Evolutionary conservation across 2,888 invertebrate species (phyloP), one percentile per base, ranked within the genome.

Genomic region (Tenthredo notha): DNA sequence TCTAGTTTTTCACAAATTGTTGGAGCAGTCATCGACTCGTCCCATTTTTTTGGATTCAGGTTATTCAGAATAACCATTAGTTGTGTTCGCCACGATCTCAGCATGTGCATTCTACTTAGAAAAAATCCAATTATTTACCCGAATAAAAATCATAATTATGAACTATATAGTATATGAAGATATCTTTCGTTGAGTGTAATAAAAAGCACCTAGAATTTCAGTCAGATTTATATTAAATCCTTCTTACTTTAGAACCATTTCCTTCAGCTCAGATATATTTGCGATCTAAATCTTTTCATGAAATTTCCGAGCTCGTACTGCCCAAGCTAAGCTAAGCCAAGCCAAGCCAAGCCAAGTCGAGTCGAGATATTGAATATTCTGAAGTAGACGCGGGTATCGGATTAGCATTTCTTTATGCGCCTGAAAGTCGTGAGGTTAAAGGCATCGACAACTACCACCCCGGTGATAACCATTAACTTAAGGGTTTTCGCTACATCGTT

Each of bases 81-180:
- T 86, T 95, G 94, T 5, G 95, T 95, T 83, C 95, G 94, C 95
- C 95, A 95, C 85, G 95, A 93, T 90, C 95, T 94, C 90, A 95
- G 92, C 1, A 95, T 94, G 89, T 95, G 95, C 90, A 95, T 94
- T 83, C 95, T 95, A 90, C 88, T 29, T 4, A 25, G 5, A 65
- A n/a, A n/a, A 65, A 61, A 80, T 15, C 5, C n/a, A 40, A 61
- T 65, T 65, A 80, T 40, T 54, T 77, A 18, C n/a, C 33, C 18
- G 29, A 4, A 37, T n/a, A 25, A 18, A 40, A 25, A 25, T 1
- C 54, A 50, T 47, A 29, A 77, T 77, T 50, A 50, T 33, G 9
- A 10, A 9, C 5, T 10, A n/a, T 54, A 18, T 6, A 4, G 9
- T 18, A 15, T 33, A 7, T 25, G 18, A 7, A 12, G 25, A 5